These are phyloP conservation scores for Pyrocephalus nanus DNA, from an alignment of 2,797 vertebrate species.

Conservation along the genomic window DNA sequence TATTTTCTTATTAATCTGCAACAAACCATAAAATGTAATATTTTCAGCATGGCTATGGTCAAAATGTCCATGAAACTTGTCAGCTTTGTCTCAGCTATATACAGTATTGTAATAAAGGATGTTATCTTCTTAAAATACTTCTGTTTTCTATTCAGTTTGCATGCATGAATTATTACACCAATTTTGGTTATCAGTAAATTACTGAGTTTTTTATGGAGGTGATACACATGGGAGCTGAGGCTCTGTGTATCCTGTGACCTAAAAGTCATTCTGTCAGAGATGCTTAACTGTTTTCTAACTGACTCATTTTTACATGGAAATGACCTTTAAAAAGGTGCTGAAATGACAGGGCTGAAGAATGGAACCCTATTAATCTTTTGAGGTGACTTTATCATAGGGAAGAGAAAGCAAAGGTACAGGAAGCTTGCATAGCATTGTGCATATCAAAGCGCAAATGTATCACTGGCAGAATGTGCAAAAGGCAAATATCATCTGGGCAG, in stretches of 20 bases:
- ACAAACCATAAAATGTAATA: slow-evolving; percentile 42
- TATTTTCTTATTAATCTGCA: slow-evolving; percentile 57
- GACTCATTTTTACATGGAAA: neutral
- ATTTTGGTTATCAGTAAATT: slow-evolving; percentile 16
- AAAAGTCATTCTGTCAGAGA: slow-evolving; percentile 42
- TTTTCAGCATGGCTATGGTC: slow-evolving; percentile 20
- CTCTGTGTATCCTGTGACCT: neutral
- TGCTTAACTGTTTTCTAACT: slow-evolving; percentile 32
- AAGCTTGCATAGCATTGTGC: neutral
- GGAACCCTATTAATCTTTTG: slow-evolving; percentile 1
- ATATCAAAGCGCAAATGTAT: neutral
- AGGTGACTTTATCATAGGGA: neutral
- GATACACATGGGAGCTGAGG: neutral
- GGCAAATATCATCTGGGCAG: neutral
- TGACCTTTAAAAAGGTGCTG: slow-evolving; percentile 39
- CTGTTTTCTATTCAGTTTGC: slow-evolving; percentile 5
- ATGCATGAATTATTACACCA: neutral
- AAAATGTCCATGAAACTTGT: slow-evolving; percentile 27
- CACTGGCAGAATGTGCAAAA: neutral
- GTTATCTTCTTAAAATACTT: neutral
- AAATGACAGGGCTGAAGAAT: slow-evolving; percentile 53
- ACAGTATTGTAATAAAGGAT: neutral
- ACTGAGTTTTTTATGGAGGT: neutral
- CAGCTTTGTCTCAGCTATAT: neutral
- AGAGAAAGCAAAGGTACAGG: neutral